phyloP scores from a whole-genome alignment of 2,113 vertebrate species.

The Rhadina sibilatrix region DNA sequence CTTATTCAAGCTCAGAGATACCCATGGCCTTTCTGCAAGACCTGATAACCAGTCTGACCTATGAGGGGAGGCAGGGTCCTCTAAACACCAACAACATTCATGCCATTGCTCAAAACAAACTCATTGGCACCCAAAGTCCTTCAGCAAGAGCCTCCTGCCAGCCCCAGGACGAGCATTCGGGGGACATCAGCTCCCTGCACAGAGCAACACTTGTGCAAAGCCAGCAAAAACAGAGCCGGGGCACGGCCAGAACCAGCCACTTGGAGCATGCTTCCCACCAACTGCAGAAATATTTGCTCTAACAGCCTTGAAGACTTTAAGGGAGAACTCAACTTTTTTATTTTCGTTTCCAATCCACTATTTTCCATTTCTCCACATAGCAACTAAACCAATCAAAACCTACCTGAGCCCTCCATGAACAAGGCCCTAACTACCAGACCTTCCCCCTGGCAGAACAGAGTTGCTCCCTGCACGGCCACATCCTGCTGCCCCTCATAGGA shows the following conservation, averaged over 20 bases:
- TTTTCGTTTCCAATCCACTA: neutral
- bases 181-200: neutral
- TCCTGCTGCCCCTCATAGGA: neutral
- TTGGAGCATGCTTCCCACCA: neutral
- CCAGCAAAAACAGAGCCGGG: neutral
- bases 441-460: neutral
- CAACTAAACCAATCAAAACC: neutral
- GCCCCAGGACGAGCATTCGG: neutral
- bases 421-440: neutral
- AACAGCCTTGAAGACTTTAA: neutral
- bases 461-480: neutral
- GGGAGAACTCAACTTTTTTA: neutral
- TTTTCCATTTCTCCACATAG: neutral
- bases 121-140: rapidly evolving
- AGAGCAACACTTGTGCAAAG: neutral
- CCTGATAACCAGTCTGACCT: neutral
- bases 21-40: neutral
- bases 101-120: rapidly evolving
- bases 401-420: neutral
- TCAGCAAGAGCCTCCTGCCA: neutral
- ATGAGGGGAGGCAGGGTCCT: neutral
- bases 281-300: neutral
- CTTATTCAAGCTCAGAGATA: neutral
- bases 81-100: neutral
- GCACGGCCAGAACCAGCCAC: rapidly evolving